These are phyloP conservation scores for Phrynocephalus vlangalii DNA, from an alignment of 2,797 vertebrate genomes.

Conservation along the genomic window DNA sequence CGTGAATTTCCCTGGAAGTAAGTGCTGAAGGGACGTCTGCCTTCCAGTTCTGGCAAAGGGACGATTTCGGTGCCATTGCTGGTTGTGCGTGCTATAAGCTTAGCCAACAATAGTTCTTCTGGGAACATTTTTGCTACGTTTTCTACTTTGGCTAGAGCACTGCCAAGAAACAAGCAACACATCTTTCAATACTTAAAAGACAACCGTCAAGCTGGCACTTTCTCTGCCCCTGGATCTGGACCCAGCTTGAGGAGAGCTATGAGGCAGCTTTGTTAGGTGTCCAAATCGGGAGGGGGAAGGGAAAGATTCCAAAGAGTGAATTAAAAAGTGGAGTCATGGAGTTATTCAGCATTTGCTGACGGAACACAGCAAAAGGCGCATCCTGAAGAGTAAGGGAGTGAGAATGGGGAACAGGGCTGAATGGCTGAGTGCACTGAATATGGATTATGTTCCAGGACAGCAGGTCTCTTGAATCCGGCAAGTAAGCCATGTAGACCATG, in stretches of 20 bases:
- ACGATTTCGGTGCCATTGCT: slow-evolving; percentile 9
- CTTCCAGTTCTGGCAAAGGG: slow-evolving; percentile 3
- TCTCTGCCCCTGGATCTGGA: slow-evolving; percentile 21
- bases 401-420: slow-evolving; percentile 2
- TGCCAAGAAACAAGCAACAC: slow-evolving; percentile 18
- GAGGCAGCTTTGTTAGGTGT: slow-evolving; percentile 52
- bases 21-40: slow-evolving; percentile 13
- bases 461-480: slow-evolving; percentile 5
- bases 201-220: slow-evolving; percentile 54
- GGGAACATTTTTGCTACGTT: slow-evolving; percentile 36
- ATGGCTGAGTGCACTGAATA: background rate
- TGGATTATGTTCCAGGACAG: background rate
- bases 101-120: slow-evolving; percentile 20
- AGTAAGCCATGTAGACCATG: background rate
- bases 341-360: background rate
- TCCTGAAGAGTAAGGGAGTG: background rate
- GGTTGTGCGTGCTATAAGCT: slow-evolving; percentile 9
- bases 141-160: slow-evolving; percentile 34
- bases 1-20: slow-evolving; percentile 39
- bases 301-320: slow-evolving; percentile 22
- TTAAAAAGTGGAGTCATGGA: slow-evolving; percentile 16
- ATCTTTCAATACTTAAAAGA: slow-evolving; percentile 61
- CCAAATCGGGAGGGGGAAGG: slow-evolving; percentile 34
- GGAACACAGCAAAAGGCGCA: slow-evolving; percentile 30
- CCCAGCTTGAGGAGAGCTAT: slow-evolving; percentile 56